Evolutionary conservation across 92 coral and sea anemone species (phyloP), one percentile per base, ranked within the genome.

Genomic region (Nematostella vectensis): DNA sequence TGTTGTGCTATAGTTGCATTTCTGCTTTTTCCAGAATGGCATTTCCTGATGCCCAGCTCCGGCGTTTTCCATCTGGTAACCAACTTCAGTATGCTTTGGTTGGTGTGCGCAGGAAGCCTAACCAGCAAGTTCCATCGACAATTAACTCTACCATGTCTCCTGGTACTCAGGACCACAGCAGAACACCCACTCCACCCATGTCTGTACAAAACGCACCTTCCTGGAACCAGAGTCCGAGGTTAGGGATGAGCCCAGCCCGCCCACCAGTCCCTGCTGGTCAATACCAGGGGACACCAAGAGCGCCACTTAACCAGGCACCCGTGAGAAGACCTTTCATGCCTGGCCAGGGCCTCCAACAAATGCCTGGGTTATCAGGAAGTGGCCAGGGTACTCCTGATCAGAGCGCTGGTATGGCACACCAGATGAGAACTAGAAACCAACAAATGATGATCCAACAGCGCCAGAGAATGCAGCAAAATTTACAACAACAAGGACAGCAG

Each of bases 1-100:
- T n/a, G n/a, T n/a, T n/a, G n/a, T n/a, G n/a, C n/a, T n/a, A n/a
- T n/a, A n/a, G n/a, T 33, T 33, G 15, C 6, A 33, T 33, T 6
- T 33, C 15, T 33, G 6, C 40, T 33, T 29, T 23, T 54, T 39
- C 39, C 75, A 91, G 98, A 72, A 59, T 64, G 61, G 93, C 79
- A 1, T 82, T 77, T 55, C 96, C 98, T 23, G 88, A 76, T 27
- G 87, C 76, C 31, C 98, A 91, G 59, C 61, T 91, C n/a, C 76
- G 86, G 23, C 79, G 95, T 59, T 76, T 87, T 11, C 79, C 76
- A 21, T 56, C 94, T 31, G 89, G 93, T 29, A 73, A 69, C 23
- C 95, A 93, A 59, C 70, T 78, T 16, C 87, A 87, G 50, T 87
- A 87, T 69, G 99, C 85, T 36, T 49, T 93, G 55, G 82, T 81